These are phyloP conservation scores for Pimephales promelas DNA, from an alignment of 2,113 vertebrate genomes.

Conservation along the genomic window DNA sequence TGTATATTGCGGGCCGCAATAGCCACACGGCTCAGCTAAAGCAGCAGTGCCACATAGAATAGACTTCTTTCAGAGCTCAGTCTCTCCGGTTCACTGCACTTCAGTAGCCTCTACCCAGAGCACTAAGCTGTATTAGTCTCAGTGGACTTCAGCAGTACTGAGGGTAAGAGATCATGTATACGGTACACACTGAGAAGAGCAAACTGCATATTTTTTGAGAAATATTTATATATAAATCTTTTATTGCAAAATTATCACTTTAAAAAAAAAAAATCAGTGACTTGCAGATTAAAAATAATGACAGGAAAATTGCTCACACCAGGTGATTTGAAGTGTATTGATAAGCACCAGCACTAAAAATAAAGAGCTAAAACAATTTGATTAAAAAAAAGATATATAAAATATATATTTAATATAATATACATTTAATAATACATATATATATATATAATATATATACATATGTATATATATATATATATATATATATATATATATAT, in stretches of 20 bases:
- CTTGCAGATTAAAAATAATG: neutral
- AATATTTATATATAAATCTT: neutral
- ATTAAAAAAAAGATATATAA: no score
- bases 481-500: no score
- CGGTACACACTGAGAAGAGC: neutral
- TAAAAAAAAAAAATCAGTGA: neutral
- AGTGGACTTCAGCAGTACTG: neutral
- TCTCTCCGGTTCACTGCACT: neutral
- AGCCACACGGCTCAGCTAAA: neutral
- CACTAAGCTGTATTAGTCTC: constrained; percentile 25
- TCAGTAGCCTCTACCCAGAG: neutral
- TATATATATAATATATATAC: no score
- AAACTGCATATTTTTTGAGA: neutral
- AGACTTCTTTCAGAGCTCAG: constrained; percentile 26
- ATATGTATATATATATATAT: no score
- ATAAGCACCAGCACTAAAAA: neutral
- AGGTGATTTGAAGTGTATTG: neutral
- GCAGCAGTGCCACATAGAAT: neutral
- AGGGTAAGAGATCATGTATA: neutral
- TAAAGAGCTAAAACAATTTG: neutral
- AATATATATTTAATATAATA: no score
- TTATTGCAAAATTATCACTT: neutral
- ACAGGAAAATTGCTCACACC: neutral
- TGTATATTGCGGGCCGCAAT: neutral
- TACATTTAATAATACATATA: no score